Conservation (phyloP, 2,888 invertebrate species). For the Schizotus pectinicornis region DNA sequence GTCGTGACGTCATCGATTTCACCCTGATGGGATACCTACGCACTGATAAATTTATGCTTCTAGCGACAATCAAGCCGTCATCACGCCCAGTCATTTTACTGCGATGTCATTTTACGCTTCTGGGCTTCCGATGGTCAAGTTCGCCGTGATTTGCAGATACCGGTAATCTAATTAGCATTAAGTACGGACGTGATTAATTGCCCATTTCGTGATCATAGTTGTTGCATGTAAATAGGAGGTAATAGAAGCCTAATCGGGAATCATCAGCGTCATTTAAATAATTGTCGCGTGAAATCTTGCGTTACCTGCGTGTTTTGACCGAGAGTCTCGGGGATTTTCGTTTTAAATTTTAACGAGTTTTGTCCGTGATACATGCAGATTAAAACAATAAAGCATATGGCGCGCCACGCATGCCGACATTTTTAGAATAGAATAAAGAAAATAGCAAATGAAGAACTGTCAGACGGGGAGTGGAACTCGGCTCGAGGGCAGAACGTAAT, state of each 20-base stretch:
- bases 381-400: background rate
- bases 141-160: slow-evolving; percentile 1
- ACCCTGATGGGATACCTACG: slow-evolving; percentile 14
- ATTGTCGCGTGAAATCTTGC: too few relatives aligned
- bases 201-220: too few relatives aligned
- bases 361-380: background rate
- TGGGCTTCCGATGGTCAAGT: slow-evolving; percentile 26
- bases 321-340: too few relatives aligned
- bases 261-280: too few relatives aligned
- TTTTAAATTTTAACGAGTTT: too few relatives aligned
- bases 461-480: slow-evolving; percentile 23
- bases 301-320: too few relatives aligned
- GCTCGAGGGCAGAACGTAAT: slow-evolving; percentile 54
- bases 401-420: background rate
- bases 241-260: too few relatives aligned
- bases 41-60: slow-evolving; percentile 46
- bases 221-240: too few relatives aligned
- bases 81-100: slow-evolving; percentile 53
- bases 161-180: too few relatives aligned
- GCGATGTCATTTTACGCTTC: slow-evolving; percentile 47
- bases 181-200: too few relatives aligned
- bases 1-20: slow-evolving; percentile 39
- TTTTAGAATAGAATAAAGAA: slow-evolving; percentile 20
- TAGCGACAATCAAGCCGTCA: slow-evolving; percentile 48
- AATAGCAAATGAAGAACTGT: slow-evolving; percentile 22